A percentile compares a stretch with the other conserved stretches of the same genome.
These are phyloP conservation scores for Pseudochirops corinnae DNA, from an alignment of 2,797 vertebrate genomes.

Conservation along the genomic window DNA sequence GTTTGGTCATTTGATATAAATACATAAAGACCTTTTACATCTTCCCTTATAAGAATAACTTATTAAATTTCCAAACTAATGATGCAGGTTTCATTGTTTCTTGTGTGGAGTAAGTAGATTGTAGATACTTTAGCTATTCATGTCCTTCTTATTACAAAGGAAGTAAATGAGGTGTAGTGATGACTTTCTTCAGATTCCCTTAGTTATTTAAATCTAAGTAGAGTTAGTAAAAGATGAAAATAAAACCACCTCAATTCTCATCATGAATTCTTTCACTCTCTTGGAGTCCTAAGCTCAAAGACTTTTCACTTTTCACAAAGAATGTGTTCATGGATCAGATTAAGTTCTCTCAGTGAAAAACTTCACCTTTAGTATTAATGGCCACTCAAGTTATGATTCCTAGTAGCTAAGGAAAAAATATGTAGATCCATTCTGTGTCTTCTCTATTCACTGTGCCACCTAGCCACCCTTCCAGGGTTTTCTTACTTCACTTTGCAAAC, in stretches of 20 bases:
- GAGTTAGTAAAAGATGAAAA: neutral
- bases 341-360: too few relatives aligned
- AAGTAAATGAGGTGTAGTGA: fast-evolving
- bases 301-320: too few relatives aligned
- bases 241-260: neutral
- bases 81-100: fast-evolving
- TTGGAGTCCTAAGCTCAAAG: neutral
- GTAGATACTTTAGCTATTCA: too few relatives aligned
- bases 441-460: too few relatives aligned
- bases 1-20: conserved; percentile 56
- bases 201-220: neutral
- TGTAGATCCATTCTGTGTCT: too few relatives aligned
- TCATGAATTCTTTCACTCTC: neutral
- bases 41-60: conserved; percentile 31
- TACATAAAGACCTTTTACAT: conserved; percentile 51
- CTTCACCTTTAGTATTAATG: too few relatives aligned
- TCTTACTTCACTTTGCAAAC: too few relatives aligned
- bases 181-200: neutral
- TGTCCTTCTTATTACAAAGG: neutral
- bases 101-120: fast-evolving
- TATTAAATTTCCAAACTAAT: conserved; percentile 59
- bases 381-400: too few relatives aligned
- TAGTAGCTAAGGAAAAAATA: too few relatives aligned
- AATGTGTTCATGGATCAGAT: too few relatives aligned
- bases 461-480: too few relatives aligned